phyloP scores from a whole-genome alignment of 2,888 invertebrate genomes.

The Leuctra nigra region DNA sequence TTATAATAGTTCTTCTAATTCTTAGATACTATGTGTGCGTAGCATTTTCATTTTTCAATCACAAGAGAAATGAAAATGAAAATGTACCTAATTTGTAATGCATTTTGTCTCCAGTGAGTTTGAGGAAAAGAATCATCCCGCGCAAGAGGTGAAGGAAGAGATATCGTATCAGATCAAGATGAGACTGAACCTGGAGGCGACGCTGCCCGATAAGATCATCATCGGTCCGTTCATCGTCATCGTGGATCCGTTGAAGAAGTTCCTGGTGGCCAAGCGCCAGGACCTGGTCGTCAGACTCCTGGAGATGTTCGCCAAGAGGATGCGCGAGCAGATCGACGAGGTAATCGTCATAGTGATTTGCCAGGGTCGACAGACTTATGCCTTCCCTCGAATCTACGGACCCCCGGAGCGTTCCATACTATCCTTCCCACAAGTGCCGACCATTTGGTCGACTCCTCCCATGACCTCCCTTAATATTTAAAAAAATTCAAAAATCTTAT shows the following conservation, averaged over 20 bases:
- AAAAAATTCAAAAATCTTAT: too few relatives aligned
- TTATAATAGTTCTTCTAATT: too few relatives aligned
- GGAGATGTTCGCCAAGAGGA: slow-evolving; percentile 61
- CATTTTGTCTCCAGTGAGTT: slow-evolving; percentile 40
- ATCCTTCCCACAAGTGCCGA: too few relatives aligned
- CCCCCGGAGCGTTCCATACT: too few relatives aligned
- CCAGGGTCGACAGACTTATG: too few relatives aligned
- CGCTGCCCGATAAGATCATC: slow-evolving; percentile 61
- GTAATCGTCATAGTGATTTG: slow-evolving; percentile 43
- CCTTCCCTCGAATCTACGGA: too few relatives aligned
- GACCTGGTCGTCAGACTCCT: slow-evolving; percentile 62
- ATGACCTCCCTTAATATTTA: too few relatives aligned
- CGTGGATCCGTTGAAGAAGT: slow-evolving; percentile 57
- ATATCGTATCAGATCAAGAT: slow-evolving; percentile 60
- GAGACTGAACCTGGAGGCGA: slow-evolving; percentile 55
- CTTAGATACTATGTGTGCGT: too few relatives aligned
- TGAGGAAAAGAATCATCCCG: slow-evolving; percentile 54
- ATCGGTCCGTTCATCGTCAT: slow-evolving; percentile 74
- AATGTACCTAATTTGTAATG: background rate
- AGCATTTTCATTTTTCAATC: too few relatives aligned
- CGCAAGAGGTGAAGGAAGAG: slow-evolving; percentile 64
- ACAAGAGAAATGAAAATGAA: too few relatives aligned
- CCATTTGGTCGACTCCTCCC: too few relatives aligned
- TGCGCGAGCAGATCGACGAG: slow-evolving; percentile 57
- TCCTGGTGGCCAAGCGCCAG: slow-evolving; percentile 62